phyloP scores from a whole-genome alignment of 2,888 invertebrate genomes.

The Erynnis tages region DNA sequence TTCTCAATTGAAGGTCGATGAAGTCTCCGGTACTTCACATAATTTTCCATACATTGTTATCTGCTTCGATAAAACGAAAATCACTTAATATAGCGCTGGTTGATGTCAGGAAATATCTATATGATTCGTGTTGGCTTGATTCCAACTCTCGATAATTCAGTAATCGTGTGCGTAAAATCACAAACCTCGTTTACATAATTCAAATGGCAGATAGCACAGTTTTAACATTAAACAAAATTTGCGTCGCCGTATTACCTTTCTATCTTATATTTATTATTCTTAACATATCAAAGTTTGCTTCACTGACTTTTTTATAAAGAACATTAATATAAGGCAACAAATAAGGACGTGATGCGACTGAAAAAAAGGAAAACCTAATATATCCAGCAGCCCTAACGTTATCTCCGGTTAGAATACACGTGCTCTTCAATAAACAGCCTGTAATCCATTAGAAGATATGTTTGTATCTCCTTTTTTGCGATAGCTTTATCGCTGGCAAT shows the following conservation, averaged over 20 bases:
- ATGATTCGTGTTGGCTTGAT: constrained; percentile 4
- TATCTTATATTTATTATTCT: too few species aligned
- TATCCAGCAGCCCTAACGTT: background rate
- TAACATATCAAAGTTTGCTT: background rate
- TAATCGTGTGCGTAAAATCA: constrained; percentile 27
- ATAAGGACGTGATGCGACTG: background rate
- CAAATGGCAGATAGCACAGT: too few species aligned
- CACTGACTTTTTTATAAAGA: background rate
- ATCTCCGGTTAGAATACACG: background rate
- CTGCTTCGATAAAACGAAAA: too few species aligned
- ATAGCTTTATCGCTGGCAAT: background rate
- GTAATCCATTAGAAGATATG: constrained; percentile 12
- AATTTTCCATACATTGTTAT: too few species aligned
- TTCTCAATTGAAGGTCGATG: too few species aligned
- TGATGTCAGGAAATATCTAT: background rate
- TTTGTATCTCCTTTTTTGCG: constrained; percentile 4
- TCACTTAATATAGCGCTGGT: background rate
- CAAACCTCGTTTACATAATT: too few species aligned
- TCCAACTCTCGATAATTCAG: constrained; percentile 19
- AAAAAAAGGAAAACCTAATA: background rate
- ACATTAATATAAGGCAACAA: background rate
- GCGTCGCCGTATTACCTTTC: too few species aligned
- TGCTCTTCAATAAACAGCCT: constrained; percentile 13
- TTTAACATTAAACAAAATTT: too few species aligned
- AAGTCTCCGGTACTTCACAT: too few species aligned